Conservation (phyloP, 2,888 invertebrate species). For the Hemithea aestivaria region DNA sequence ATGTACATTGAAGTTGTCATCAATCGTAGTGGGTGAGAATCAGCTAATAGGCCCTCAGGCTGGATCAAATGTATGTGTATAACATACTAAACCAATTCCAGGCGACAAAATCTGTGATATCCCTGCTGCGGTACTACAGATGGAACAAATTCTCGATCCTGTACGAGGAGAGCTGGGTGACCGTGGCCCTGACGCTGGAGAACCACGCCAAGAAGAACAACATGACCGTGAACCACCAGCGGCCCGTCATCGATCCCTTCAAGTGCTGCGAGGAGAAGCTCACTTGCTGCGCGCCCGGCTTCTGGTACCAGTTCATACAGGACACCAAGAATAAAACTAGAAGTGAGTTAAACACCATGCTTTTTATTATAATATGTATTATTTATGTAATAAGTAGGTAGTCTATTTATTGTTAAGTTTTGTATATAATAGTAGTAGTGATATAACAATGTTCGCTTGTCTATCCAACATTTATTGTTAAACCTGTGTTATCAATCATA, state of each 20-base stretch:
- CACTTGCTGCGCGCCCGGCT: conserved; percentile 87
- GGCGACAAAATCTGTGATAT: conserved; percentile 96
- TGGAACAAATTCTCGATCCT: conserved; percentile 97
- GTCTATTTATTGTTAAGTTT: no score
- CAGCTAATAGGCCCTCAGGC: no score
- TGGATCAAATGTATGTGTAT: no score
- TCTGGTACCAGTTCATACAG: conserved; percentile 91
- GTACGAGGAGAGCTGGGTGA: conserved; percentile 88
- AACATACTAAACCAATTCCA: no score
- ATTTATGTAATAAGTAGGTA: no score
- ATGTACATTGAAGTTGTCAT: no score
- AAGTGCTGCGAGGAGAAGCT: conserved; percentile 88
- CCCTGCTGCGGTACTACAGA: conserved; percentile 92
- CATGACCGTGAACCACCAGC: conserved; percentile 90
- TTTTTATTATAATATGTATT: no score
- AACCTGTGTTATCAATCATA: no score
- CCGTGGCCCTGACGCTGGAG: conserved; percentile 89
- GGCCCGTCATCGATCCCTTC: conserved; percentile 84
- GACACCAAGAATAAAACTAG: conserved; percentile 92
- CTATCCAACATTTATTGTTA: no score
- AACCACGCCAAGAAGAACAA: conserved; percentile 86
- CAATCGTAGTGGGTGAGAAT: no score
- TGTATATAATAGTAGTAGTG: no score
- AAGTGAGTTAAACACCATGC: conserved; percentile 78
- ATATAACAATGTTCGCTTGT: no score